Conservation (phyloP, 1,140 invertebrate genomes). For the Scaptomyza pallida region DNA sequence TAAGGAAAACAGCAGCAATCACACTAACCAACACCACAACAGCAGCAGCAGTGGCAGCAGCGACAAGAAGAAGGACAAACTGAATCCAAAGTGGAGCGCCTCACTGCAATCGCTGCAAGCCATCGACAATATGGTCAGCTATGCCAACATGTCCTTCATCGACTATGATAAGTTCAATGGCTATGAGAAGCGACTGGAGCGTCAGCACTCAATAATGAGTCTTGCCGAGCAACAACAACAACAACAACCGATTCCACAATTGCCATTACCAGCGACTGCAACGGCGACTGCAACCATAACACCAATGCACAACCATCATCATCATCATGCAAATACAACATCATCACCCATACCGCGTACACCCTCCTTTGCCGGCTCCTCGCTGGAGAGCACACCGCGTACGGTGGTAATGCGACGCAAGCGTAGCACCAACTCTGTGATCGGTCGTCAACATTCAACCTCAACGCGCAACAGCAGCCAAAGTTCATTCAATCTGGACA, state of each 20-base stretch:
- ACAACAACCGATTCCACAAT: slow-evolving; percentile 25
- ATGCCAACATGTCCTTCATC: slow-evolving; percentile 83
- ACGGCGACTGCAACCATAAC: slow-evolving; percentile 29
- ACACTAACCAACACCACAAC: not conserved
- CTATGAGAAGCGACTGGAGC: slow-evolving; percentile 81
- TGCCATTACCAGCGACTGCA: slow-evolving; percentile 44
- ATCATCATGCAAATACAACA: not conserved
- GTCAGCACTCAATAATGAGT: slow-evolving; percentile 73
- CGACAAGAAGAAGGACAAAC: slow-evolving; percentile 73
- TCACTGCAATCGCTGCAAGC: slow-evolving; percentile 82
- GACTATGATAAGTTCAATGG: slow-evolving; percentile 83
- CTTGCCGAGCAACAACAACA: slow-evolving; percentile 55
- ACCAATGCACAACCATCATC: not conserved
- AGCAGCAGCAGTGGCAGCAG: slow-evolving; percentile 13
- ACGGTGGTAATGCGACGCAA: slow-evolving; percentile 61
- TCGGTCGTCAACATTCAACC: not conserved
- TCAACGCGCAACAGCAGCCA: slow-evolving; percentile 46
- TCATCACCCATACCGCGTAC: slow-evolving; percentile 28
- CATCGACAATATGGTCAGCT: slow-evolving; percentile 83
- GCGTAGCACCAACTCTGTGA: slow-evolving; percentile 47
- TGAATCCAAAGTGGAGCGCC: slow-evolving; percentile 83
- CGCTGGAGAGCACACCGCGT: slow-evolving; percentile 39
- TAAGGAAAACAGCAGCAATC: slow-evolving; percentile 10
- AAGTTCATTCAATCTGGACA: slow-evolving; percentile 65
- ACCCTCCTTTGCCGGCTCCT: slow-evolving; percentile 35